Evolutionary conservation across 2,888 invertebrate genomes (phyloP).

Genomic region (Anodontia alba): DNA sequence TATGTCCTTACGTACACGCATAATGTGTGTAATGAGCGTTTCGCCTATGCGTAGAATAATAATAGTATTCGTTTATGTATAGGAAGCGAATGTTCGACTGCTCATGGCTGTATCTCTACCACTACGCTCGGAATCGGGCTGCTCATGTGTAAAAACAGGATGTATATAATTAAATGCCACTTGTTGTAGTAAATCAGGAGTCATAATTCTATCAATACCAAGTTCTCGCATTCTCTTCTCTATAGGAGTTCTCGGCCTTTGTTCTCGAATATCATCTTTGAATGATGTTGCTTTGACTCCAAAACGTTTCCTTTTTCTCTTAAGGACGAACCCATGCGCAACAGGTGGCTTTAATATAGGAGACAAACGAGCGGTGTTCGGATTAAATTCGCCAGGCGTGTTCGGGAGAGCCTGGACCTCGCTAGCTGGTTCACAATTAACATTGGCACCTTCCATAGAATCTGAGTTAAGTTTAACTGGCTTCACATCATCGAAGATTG

Average conservation of each 20-base stretch:
- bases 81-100: conserved; percentile 3
- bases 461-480: background rate
- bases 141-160: background rate
- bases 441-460: background rate
- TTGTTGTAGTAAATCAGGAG: conserved; percentile 6
- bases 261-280: conserved; percentile 3
- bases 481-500: background rate
- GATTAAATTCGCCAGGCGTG: background rate
- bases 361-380: background rate
- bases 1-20: no score
- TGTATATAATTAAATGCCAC: conserved; percentile 26
- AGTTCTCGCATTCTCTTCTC: conserved; percentile 21
- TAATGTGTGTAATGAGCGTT: no score
- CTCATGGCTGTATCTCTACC: background rate
- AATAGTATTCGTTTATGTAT: no score
- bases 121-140: background rate
- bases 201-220: conserved; percentile 16
- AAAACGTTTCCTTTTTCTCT: background rate
- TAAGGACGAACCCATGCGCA: background rate
- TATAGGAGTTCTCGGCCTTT: background rate
- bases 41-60: no score
- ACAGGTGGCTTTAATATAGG: background rate
- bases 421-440: background rate
- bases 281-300: background rate
- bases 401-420: no score